A percentile compares a stretch with the other conserved stretches of the same genome.
Conservation (phyloP, 2,888 invertebrate species). For the Cyrtodaria siliqua region DNA sequence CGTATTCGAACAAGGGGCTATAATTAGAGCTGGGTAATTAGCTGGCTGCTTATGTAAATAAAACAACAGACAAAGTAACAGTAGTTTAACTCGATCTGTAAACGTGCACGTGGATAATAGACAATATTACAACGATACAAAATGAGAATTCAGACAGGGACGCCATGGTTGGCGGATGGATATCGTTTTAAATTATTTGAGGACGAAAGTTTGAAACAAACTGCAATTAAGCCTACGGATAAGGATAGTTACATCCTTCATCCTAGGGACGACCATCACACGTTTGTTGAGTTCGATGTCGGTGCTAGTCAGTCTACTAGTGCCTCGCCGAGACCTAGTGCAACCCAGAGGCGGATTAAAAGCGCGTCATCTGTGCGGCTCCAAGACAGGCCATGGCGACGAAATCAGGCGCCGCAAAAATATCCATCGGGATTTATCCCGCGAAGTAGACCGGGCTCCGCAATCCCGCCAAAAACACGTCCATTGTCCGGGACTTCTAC, state of each 20-base stretch:
- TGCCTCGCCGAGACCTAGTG: constrained; percentile 18
- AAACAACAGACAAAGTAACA: too few relatives aligned
- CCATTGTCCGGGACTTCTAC: constrained; percentile 34
- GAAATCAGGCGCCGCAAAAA: constrained; percentile 27
- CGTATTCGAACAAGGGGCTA: too few relatives aligned
- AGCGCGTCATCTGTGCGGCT: constrained; percentile 60
- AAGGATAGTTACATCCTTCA: constrained; percentile 66
- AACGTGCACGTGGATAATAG: too few relatives aligned
- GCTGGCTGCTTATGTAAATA: too few relatives aligned
- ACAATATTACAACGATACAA: too few relatives aligned
- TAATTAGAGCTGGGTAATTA: too few relatives aligned
- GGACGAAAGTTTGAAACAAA: constrained; percentile 52
- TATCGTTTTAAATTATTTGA: constrained; percentile 65
- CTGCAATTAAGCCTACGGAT: constrained; percentile 56
- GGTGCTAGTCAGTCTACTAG: constrained; percentile 22
- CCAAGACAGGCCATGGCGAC: constrained; percentile 59
- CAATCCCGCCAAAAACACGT: constrained; percentile 41
- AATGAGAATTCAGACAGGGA: constrained; percentile 50
- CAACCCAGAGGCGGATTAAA: constrained; percentile 51
- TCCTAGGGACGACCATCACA: constrained; percentile 60
- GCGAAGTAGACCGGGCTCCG: constrained; percentile 56
- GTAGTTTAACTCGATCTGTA: too few relatives aligned
- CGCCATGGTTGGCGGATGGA: constrained; percentile 68
- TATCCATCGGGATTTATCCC: constrained; percentile 45
- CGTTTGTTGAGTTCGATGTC: constrained; percentile 47